A percentile compares a stretch with the other conserved stretches of the same genome.
These are phyloP conservation scores for Diadema setosum DNA, from an alignment of 35 echinoderm and acorn worm species.

Conservation along the genomic window DNA sequence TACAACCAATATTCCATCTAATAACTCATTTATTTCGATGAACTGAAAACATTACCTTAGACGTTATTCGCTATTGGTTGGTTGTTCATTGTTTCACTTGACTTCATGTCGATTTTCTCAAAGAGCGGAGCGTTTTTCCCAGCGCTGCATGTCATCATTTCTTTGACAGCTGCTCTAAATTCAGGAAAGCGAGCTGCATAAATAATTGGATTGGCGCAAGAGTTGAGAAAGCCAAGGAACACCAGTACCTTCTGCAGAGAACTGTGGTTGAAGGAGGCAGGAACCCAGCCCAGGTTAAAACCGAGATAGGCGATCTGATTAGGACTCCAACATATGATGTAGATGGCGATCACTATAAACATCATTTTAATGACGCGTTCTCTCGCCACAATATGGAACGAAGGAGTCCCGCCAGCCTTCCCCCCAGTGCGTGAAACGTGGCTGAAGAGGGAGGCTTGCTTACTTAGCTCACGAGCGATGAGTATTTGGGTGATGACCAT, in stretches of 20 bases:
- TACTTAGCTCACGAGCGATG: background rate
- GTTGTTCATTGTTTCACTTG: too few species aligned
- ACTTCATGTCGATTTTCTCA: background rate
- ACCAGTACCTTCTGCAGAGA: background rate
- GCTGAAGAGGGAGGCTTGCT: background rate
- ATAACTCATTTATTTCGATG: too few species aligned
- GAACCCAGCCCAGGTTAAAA: background rate
- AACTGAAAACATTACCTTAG: too few species aligned
- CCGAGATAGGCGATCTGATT: conserved; percentile 20
- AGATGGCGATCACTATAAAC: conserved; percentile 25
- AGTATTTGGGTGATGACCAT: background rate
- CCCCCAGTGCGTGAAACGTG: background rate
- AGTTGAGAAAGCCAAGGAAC: conserved; percentile 14
- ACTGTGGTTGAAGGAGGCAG: background rate
- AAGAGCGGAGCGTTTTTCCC: background rate
- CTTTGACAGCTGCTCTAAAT: conserved; percentile 18
- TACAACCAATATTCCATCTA: too few species aligned
- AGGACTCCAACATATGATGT: conserved; percentile 25
- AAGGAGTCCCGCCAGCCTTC: background rate
- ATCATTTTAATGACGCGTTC: conserved; percentile 23
- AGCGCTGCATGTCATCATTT: background rate
- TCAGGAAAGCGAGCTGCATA: conserved; percentile 10
- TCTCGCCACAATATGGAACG: background rate
- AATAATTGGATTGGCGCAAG: conserved; percentile 44
- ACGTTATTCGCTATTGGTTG: too few species aligned